Evolutionary conservation across 2,113 vertebrate species (phyloP).

Genomic region (Bos javanicus): DNA sequence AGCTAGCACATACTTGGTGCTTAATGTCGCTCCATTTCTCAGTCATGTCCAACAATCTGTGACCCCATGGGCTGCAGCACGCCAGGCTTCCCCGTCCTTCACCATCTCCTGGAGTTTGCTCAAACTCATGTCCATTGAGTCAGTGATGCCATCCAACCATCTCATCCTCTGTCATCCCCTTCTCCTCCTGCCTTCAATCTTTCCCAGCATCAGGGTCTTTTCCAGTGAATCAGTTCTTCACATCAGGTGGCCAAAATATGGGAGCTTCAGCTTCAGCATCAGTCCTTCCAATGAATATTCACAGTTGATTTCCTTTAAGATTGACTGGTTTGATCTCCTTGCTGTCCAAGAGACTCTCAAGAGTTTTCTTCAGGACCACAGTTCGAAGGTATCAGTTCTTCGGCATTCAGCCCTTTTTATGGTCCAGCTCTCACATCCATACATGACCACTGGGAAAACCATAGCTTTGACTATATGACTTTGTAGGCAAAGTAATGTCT

Average conservation of each 20-base stretch:
- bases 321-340: not conserved
- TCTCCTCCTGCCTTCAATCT: not conserved
- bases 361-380: not conserved
- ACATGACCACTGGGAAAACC: not conserved
- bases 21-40: not conserved
- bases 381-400: not conserved
- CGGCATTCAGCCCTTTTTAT: rapidly evolving
- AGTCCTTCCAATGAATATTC: not conserved
- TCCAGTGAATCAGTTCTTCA: not conserved
- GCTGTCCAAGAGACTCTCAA: not conserved
- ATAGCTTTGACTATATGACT: not conserved
- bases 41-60: not conserved
- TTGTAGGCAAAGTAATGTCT: not conserved
- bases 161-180: not conserved
- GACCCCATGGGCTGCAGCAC: rapidly evolving
- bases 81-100: not conserved
- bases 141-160: not conserved
- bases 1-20: not conserved
- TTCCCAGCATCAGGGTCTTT: not conserved
- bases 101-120: not conserved
- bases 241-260: not conserved
- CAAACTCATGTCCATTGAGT: not conserved
- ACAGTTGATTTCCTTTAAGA: not conserved
- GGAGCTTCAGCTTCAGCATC: not conserved
- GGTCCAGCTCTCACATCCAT: not conserved